Conservation (phyloP, 2,888 invertebrate species). For the Rhaphigaster nebulosa region DNA sequence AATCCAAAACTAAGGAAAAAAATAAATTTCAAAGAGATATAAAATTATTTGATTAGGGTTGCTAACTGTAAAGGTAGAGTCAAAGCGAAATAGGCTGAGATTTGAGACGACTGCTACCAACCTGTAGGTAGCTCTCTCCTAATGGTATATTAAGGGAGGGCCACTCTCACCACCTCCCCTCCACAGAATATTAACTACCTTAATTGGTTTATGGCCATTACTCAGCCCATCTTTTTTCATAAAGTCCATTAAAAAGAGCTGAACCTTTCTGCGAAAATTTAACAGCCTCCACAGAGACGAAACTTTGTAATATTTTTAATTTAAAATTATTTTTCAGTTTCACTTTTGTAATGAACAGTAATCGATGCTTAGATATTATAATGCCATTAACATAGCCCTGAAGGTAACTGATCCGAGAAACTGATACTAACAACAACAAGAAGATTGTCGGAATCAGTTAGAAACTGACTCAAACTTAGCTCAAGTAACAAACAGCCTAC, state of each 20-base stretch:
- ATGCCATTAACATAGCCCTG: not conserved
- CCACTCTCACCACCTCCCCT: not conserved
- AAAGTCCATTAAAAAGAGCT: not conserved
- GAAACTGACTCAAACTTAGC: not conserved
- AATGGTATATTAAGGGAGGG: not conserved
- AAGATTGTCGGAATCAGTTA: not conserved
- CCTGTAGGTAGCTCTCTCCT: not conserved
- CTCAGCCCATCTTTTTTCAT: not conserved
- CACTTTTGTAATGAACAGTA: not conserved
- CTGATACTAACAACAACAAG: not conserved
- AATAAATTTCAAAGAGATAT: no score
- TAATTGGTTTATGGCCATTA: slow-evolving; percentile 2
- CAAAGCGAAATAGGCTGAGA: not conserved
- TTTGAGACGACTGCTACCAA: not conserved
- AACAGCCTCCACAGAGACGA: not conserved
- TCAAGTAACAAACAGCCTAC: not conserved
- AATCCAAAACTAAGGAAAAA: no score
- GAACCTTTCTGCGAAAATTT: not conserved
- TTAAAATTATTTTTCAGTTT: not conserved
- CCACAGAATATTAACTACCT: not conserved
- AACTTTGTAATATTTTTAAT: not conserved
- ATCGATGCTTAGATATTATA: not conserved
- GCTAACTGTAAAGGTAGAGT: not conserved
- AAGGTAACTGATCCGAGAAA: not conserved
- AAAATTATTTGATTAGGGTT: no score